A percentile compares a stretch with the other conserved stretches of the same genome.
Conservation (phyloP, 2,797 vertebrate species). For the Hydrophis major region DNA sequence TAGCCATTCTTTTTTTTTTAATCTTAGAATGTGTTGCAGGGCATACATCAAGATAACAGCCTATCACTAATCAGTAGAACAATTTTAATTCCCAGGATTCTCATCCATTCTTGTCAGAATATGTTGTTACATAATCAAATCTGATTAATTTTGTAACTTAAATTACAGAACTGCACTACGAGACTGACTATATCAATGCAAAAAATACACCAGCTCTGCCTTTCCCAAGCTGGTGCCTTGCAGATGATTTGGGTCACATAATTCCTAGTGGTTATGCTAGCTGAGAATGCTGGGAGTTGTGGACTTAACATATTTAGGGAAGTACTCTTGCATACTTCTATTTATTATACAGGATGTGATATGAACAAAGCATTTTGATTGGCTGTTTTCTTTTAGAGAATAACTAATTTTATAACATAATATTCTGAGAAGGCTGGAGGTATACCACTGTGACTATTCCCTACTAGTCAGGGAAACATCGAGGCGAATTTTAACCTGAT, state of each 20-base stretch:
- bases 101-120: not conserved
- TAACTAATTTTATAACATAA: not conserved
- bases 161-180: not conserved
- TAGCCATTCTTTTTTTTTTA: too few species aligned
- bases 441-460: not conserved
- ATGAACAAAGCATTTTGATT: not conserved
- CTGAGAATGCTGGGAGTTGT: not conserved
- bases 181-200: not conserved
- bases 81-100: not conserved
- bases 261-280: not conserved
- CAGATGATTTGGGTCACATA: not conserved
- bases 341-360: not conserved
- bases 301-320: not conserved
- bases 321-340: not conserved
- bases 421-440: not conserved
- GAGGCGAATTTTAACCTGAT: not conserved
- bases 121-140: not conserved
- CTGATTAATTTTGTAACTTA: not conserved
- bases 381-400: not conserved
- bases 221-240: not conserved
- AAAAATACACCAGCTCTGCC: not conserved
- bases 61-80: not conserved
- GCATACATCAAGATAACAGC: not conserved
- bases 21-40: not conserved
- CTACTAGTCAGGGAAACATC: conserved; percentile 4